These are phyloP conservation scores for Chinchilla lanigera DNA, from an alignment of 2,113 vertebrate genomes.

Conservation along the genomic window DNA sequence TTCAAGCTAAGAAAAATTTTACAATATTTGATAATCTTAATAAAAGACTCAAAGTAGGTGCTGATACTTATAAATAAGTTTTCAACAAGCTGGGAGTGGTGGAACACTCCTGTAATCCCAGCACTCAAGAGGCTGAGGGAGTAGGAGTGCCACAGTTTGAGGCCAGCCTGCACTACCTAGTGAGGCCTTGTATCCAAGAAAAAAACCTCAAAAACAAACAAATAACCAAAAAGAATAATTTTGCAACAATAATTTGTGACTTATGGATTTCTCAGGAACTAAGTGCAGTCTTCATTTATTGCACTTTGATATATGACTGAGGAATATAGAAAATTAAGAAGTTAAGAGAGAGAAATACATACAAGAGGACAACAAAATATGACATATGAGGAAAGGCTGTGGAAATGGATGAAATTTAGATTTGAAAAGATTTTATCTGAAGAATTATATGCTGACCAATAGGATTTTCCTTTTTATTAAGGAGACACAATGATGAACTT, in stretches of 20 bases:
- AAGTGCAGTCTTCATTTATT: not conserved
- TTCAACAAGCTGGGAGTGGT: not conserved
- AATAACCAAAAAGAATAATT: not conserved
- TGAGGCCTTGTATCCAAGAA: not conserved
- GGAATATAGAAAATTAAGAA: slow-evolving; percentile 3
- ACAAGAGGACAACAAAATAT: not conserved
- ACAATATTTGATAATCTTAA: slow-evolving; percentile 11
- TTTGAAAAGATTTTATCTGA: slow-evolving; percentile 27
- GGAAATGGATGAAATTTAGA: slow-evolving; percentile 2
- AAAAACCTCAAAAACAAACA: too few relatives aligned
- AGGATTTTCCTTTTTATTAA: not conserved
- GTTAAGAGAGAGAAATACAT: not conserved
- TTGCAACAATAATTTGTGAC: slow-evolving; percentile 19
- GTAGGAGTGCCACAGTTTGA: not conserved
- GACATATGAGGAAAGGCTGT: not conserved
- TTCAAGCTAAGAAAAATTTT: slow-evolving; percentile 30
- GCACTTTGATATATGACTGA: not conserved
- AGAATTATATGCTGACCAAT: not conserved
- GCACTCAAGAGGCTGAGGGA: not conserved
- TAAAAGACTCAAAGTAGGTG: slow-evolving; percentile 16
- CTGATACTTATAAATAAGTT: not conserved
- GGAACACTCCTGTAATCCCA: not conserved
- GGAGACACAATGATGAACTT: not conserved
- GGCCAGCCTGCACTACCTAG: not conserved
- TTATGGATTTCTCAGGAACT: not conserved